Percentiles rank a stretch among this genome's conserved stretches.
Conservation (phyloP, 2,797 vertebrate species). For the Sebastes matsubarae region DNA sequence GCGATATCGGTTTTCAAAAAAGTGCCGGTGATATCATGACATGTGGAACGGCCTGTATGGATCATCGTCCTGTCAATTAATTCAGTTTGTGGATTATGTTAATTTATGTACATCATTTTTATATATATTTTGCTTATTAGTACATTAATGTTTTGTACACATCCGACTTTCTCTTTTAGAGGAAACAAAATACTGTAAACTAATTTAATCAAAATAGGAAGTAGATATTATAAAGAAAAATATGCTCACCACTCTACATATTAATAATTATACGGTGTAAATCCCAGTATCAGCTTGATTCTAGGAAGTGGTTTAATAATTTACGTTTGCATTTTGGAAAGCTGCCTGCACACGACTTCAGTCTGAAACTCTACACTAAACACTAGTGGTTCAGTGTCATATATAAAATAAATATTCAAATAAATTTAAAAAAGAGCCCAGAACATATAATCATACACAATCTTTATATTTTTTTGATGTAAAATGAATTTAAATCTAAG, state of each 20-base stretch:
- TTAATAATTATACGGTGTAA: too few species aligned
- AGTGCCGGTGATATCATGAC: background rate
- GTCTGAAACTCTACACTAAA: background rate
- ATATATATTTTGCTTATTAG: background rate
- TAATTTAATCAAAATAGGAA: background rate
- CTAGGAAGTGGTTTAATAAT: background rate
- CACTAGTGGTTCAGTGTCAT: background rate
- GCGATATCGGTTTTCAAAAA: background rate
- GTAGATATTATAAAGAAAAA: background rate
- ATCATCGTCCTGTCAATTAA: background rate
- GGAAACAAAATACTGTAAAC: background rate
- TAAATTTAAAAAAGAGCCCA: background rate
- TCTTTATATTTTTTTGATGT: background rate
- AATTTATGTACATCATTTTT: background rate
- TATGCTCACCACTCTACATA: background rate
- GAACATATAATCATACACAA: background rate
- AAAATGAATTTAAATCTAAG: background rate
- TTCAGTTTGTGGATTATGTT: background rate
- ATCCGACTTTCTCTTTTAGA: background rate
- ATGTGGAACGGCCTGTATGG: background rate
- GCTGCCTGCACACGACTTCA: background rate
- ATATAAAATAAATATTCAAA: background rate
- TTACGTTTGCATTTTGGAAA: background rate
- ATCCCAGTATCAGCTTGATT: background rate
- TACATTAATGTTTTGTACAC: background rate